phyloP scores from a whole-genome alignment of 2,888 invertebrate genomes.

The Incurvaria masculella region DNA sequence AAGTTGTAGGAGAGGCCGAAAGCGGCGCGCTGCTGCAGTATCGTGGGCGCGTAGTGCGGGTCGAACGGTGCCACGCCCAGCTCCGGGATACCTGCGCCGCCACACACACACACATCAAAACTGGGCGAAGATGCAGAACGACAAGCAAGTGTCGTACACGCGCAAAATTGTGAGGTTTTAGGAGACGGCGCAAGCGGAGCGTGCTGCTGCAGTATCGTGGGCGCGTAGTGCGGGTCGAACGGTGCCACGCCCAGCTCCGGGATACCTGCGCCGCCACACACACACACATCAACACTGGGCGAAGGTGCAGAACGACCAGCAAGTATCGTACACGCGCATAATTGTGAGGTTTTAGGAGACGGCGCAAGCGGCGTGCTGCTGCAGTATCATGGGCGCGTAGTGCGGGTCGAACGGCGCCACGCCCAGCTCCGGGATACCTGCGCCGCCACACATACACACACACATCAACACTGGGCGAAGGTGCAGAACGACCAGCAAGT shows the following conservation, averaged over 20 bases:
- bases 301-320: conserved; percentile 73
- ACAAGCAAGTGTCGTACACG: no score
- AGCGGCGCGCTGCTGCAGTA: conserved; percentile 61
- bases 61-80: conserved; percentile 73
- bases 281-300: conserved; percentile 61
- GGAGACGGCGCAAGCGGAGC: conserved; percentile 61
- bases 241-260: conserved; percentile 68
- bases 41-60: conserved; percentile 69
- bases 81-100: conserved; percentile 62
- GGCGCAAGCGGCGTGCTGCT: conserved; percentile 58
- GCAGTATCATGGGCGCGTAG: conserved; percentile 62
- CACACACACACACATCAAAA: no score
- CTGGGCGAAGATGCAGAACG: no score
- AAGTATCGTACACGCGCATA: conserved; percentile 71
- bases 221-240: conserved; percentile 76
- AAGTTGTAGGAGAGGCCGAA: conserved; percentile 66
- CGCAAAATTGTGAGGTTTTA: conserved; percentile 70
- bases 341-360: conserved; percentile 68
- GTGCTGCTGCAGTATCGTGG: conserved; percentile 61
- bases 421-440: conserved; percentile 70
- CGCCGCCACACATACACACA: conserved; percentile 8
- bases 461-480: conserved; percentile 63
- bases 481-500: conserved; percentile 73
- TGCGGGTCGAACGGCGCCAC: conserved; percentile 79
- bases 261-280: conserved; percentile 51